A percentile compares a stretch with the other conserved stretches of the same genome.
phyloP scores from a whole-genome alignment of 1,140 invertebrate species.

The Whitmania pigra region DNA sequence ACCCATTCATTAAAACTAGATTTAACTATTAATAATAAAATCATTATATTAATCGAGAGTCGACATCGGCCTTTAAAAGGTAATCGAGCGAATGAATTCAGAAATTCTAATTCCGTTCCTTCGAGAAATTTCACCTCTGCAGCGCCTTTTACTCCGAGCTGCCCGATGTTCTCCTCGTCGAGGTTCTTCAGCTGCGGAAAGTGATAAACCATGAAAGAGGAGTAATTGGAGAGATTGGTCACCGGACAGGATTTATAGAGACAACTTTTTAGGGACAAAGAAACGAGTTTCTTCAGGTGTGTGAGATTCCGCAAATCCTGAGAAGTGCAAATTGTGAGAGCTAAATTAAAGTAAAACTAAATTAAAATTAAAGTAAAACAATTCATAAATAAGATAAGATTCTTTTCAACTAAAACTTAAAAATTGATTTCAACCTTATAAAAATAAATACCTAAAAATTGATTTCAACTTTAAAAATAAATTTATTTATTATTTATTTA shows the following conservation, averaged over 20 bases:
- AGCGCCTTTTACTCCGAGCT: constrained; percentile 34
- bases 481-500: no score
- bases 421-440: not conserved
- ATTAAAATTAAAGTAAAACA: no score
- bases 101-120: no score
- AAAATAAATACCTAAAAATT: no score
- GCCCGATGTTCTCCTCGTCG: constrained; percentile 36
- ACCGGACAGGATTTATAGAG: constrained; percentile 35
- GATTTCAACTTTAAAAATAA: no score
- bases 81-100: no score
- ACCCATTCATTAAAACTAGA: no score
- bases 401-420: not conserved
- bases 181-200: constrained; percentile 35
- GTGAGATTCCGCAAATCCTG: constrained; percentile 39
- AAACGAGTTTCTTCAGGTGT: constrained; percentile 31
- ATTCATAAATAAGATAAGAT: not conserved
- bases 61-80: no score
- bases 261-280: constrained; percentile 37
- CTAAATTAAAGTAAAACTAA: no score
- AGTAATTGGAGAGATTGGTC: constrained; percentile 39
- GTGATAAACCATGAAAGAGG: constrained; percentile 39
- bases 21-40: no score
- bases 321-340: constrained; percentile 5
- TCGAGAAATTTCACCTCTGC: constrained; percentile 33
- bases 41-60: no score